These are phyloP conservation scores for Tauraco erythrolophus DNA, from an alignment of 2,113 vertebrate species.

Conservation along the genomic window DNA sequence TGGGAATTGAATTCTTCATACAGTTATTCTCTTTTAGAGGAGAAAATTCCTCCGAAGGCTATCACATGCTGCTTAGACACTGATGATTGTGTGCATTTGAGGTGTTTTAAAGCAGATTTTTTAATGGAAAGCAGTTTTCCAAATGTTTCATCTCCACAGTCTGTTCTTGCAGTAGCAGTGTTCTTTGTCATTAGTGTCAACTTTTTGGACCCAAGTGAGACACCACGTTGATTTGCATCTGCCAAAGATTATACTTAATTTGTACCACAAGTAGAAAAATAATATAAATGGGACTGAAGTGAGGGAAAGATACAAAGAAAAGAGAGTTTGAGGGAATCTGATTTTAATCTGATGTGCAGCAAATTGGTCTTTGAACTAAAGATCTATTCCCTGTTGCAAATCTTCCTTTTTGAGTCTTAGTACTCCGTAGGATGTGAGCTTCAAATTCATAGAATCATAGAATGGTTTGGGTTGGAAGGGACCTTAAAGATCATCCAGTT, in stretches of 20 bases:
- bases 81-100: neutral
- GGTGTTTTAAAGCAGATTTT: neutral
- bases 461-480: too few species aligned
- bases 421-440: neutral
- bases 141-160: neutral
- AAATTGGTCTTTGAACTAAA: neutral
- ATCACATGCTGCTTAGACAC: neutral
- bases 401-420: neutral
- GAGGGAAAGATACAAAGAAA: neutral
- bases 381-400: neutral
- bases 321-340: neutral
- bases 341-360: neutral
- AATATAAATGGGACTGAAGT: neutral
- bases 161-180: neutral
- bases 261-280: neutral
- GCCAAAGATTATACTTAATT: neutral
- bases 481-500: too few species aligned
- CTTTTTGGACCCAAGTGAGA: neutral
- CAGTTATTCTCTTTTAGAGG: neutral
- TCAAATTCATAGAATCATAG: too few species aligned
- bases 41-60: neutral
- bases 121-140: neutral
- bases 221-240: neutral
- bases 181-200: neutral
- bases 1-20: neutral